These are phyloP conservation scores for Rhineura floridana DNA, from an alignment of 2,113 vertebrate species.

Conservation along the genomic window DNA sequence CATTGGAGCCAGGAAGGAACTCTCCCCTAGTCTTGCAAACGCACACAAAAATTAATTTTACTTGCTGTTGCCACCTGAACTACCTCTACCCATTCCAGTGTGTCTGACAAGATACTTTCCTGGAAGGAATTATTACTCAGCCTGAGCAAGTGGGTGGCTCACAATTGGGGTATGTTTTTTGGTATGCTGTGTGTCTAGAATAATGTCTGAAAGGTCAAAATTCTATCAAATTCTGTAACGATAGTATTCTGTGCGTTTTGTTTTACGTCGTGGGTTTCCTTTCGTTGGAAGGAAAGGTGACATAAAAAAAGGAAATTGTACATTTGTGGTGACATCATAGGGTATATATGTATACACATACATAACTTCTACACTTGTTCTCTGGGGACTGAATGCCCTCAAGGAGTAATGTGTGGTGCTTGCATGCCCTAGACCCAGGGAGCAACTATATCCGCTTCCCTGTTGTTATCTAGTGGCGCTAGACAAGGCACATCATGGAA, in stretches of 20 bases:
- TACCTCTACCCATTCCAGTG: not conserved
- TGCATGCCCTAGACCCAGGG: no score
- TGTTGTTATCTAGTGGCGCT: not conserved
- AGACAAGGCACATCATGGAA: not conserved
- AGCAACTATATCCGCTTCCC: not conserved
- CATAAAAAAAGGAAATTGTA: not conserved
- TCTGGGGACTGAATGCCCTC: no score
- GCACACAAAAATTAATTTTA: not conserved
- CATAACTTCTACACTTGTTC: not conserved
- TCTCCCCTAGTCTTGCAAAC: not conserved
- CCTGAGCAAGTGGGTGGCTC: not conserved
- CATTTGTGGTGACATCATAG: not conserved
- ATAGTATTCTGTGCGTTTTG: not conserved
- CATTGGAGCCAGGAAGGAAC: not conserved
- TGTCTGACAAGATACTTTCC: not conserved
- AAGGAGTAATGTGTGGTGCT: not conserved
- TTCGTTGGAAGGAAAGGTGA: not conserved
- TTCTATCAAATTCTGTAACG: not conserved
- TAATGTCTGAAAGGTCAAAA: not conserved
- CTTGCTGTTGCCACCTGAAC: not conserved
- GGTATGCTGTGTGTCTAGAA: not conserved
- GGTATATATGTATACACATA: not conserved
- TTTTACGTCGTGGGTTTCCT: not conserved
- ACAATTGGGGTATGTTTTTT: not conserved
- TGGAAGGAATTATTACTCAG: not conserved